Evolutionary conservation across 30 jellyfish, hydroid and myxozoan genomes (phyloP).

Genomic region (Aurelia sp.): DNA sequence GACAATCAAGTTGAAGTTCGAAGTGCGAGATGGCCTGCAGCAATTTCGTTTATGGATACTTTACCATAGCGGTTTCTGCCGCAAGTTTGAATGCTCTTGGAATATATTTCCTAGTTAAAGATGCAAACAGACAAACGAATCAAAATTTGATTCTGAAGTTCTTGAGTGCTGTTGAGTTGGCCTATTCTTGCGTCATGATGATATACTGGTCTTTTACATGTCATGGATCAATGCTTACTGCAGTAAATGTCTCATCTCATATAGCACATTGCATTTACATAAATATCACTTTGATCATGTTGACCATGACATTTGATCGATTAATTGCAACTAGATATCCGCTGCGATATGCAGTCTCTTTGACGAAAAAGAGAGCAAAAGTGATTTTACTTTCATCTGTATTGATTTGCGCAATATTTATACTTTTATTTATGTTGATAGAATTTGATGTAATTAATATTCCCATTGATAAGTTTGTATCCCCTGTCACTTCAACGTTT

Average conservation of each 20-base stretch:
- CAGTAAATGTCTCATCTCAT: neutral
- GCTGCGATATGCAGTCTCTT: neutral
- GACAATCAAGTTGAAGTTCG: no score
- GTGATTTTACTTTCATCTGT: neutral
- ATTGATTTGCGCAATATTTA: neutral
- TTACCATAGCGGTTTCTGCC: neutral
- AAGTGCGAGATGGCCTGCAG: no score
- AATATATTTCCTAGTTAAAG: neutral
- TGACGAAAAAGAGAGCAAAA: neutral
- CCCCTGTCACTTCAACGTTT: neutral
- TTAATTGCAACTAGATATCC: neutral
- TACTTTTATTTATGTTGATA: neutral
- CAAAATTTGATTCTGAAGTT: neutral
- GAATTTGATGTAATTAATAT: neutral
- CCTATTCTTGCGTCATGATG: neutral
- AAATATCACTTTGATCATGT: neutral
- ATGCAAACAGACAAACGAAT: neutral
- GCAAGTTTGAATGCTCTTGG: neutral
- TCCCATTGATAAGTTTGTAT: neutral
- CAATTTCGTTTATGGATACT: neutral
- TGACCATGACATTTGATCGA: neutral
- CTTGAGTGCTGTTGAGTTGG: neutral
- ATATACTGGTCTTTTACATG: no score
- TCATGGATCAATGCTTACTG: neutral
- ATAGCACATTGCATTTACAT: neutral